phyloP scores from a whole-genome alignment of 1,140 invertebrate genomes.

The Semibalanus balanoides region DNA sequence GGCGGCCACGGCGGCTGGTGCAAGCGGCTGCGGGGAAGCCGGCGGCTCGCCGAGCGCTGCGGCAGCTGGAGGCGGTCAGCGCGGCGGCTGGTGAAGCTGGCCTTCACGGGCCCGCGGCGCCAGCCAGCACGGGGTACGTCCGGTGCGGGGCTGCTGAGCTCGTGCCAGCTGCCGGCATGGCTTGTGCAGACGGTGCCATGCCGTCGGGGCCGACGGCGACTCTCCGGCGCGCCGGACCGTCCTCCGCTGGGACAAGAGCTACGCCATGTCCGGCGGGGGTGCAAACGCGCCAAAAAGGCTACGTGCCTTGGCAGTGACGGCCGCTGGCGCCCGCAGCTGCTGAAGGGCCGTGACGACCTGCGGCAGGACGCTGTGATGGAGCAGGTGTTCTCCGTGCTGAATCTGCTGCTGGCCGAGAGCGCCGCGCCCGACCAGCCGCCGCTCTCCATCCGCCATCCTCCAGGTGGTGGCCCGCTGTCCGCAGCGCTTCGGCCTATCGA shows the following conservation, averaged over 20 bases:
- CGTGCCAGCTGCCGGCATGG: conserved; percentile 27
- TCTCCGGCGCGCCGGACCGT: conserved; percentile 42
- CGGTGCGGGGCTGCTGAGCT: not conserved
- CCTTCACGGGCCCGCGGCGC: conserved; percentile 25
- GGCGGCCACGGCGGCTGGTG: conserved; percentile 27
- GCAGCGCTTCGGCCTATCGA: conserved; percentile 75
- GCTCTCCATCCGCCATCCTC: conserved; percentile 69
- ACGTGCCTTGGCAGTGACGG: conserved; percentile 68
- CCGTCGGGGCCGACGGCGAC: conserved; percentile 41
- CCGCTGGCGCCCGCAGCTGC: conserved; percentile 48
- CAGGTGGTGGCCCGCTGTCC: conserved; percentile 71
- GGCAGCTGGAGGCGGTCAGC: conserved; percentile 36
- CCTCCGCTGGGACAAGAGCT: conserved; percentile 36
- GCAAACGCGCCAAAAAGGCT: conserved; percentile 80
- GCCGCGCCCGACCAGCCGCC: conserved; percentile 55
- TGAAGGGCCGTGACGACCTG: conserved; percentile 86
- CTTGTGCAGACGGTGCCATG: conserved; percentile 49
- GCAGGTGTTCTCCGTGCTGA: conserved; percentile 43
- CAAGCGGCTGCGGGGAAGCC: conserved; percentile 26
- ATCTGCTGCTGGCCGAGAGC: conserved; percentile 42
- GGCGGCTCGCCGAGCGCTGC: conserved; percentile 25
- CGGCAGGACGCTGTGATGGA: conserved; percentile 95
- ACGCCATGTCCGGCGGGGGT: conserved; percentile 62
- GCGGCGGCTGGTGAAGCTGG: conserved; percentile 38
- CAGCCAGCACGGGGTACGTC: conserved; percentile 16